These are phyloP conservation scores for Melanotaenia nigrans DNA, from an alignment of 2,797 vertebrate genomes.

Conservation along the genomic window DNA sequence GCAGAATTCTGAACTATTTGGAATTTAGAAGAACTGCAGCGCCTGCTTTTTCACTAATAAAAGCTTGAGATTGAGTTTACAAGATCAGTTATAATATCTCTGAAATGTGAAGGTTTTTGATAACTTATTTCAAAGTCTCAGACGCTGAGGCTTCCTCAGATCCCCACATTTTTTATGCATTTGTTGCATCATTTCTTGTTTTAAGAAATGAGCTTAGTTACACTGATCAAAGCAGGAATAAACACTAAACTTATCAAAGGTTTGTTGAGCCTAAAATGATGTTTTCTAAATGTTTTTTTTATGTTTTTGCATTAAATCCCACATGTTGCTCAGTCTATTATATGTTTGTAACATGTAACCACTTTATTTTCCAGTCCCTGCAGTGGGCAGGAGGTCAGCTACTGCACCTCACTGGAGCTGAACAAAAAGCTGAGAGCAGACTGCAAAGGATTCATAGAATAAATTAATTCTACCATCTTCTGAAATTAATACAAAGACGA, in stretches of 20 bases:
- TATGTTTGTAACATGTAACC: background rate
- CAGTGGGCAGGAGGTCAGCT: constrained; percentile 11
- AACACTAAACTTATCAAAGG: no score
- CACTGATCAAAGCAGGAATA: background rate
- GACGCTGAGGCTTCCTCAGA: background rate
- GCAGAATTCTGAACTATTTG: no score
- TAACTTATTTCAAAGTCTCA: background rate
- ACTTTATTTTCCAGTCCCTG: background rate
- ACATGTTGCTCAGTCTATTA: background rate
- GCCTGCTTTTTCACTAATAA: background rate
- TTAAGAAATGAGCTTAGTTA: background rate
- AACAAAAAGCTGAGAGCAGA: constrained; percentile 9
- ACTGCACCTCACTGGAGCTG: background rate
- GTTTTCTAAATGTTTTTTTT: no score
- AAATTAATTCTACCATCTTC: background rate
- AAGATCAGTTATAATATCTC: background rate
- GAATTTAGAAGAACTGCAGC: no score
- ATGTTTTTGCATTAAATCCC: background rate
- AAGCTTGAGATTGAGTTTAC: background rate
- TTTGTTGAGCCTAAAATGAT: background rate
- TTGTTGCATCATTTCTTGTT: background rate
- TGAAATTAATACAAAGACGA: background rate
- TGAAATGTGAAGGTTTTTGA: no score
- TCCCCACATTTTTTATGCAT: no score
- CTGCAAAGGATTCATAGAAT: background rate